These are phyloP conservation scores for Yponomeuta plumbellus DNA, from an alignment of 2,888 invertebrate genomes.

Conservation along the genomic window DNA sequence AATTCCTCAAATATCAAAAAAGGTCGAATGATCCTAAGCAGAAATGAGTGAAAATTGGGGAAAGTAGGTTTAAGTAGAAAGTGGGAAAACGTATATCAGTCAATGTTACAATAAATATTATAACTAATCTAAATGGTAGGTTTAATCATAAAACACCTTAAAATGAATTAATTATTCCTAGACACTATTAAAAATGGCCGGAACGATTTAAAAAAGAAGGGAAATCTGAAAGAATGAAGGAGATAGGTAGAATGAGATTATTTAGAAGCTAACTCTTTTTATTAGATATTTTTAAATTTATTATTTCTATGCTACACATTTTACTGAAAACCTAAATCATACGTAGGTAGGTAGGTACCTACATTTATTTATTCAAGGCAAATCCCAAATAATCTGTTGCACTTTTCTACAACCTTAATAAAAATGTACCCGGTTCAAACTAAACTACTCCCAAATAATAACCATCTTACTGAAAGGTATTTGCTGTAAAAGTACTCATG, in stretches of 20 bases:
- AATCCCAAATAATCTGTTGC: too few relatives aligned
- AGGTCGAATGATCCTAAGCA: too few relatives aligned
- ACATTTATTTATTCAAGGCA: not conserved
- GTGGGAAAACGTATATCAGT: not conserved
- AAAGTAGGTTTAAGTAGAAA: too few relatives aligned
- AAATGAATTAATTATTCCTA: conserved; percentile 22
- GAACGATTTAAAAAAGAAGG: conserved; percentile 61
- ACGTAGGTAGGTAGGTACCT: not conserved
- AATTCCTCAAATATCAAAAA: too few relatives aligned
- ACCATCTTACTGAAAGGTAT: not conserved
- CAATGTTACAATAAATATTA: conserved; percentile 5
- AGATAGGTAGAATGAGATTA: conserved; percentile 17
- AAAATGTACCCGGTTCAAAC: not conserved
- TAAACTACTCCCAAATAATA: not conserved
- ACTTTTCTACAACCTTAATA: too few relatives aligned
- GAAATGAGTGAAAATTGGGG: too few relatives aligned
- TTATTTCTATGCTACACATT: too few relatives aligned
- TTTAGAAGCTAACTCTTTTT: not conserved
- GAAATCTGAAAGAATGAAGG: conserved; percentile 23
- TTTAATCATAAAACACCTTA: conserved; percentile 5
- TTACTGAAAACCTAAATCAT: too few relatives aligned
- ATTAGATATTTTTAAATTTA: not conserved
- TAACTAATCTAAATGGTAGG: not conserved
- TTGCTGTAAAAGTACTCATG: not conserved
- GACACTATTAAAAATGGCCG: conserved; percentile 71